These are phyloP conservation scores for Cheilosia urbana DNA, from an alignment of 2,888 invertebrate species.

Conservation along the genomic window DNA sequence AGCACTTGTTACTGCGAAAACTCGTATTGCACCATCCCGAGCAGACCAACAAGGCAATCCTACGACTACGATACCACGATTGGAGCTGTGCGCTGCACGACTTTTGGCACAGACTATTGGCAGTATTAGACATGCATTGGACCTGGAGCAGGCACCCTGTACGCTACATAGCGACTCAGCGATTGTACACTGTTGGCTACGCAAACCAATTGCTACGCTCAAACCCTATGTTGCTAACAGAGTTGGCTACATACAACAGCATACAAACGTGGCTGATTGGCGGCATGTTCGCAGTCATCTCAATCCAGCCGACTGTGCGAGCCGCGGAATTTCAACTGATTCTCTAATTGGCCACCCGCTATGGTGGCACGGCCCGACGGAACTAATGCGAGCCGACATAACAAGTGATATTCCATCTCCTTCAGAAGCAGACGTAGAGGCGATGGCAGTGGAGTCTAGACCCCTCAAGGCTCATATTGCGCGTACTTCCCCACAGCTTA, in stretches of 20 bases:
- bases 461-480: too few relatives aligned
- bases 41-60: constrained; percentile 6
- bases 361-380: constrained; percentile 25
- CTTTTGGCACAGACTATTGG: too few relatives aligned
- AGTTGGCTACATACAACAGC: constrained; percentile 30
- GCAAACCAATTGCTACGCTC: constrained; percentile 1
- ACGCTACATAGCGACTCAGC: too few relatives aligned
- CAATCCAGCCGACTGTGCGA: background rate
- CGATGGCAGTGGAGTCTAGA: too few relatives aligned
- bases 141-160: too few relatives aligned
- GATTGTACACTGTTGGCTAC: too few relatives aligned
- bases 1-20: constrained; percentile 26
- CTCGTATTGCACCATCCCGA: constrained; percentile 17
- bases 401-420: too few relatives aligned
- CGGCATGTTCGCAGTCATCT: too few relatives aligned
- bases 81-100: constrained; percentile 28
- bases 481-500: too few relatives aligned
- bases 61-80: constrained; percentile 13
- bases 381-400: too few relatives aligned
- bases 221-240: constrained; percentile 34
- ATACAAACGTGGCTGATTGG: background rate
- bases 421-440: too few relatives aligned
- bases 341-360: background rate
- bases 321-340: background rate
- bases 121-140: too few relatives aligned